Percentiles rank a stretch among this genome's conserved stretches.
Evolutionary conservation across 2,113 vertebrate genomes (phyloP).

Genomic region (Chroicocephalus ridibundus): DNA sequence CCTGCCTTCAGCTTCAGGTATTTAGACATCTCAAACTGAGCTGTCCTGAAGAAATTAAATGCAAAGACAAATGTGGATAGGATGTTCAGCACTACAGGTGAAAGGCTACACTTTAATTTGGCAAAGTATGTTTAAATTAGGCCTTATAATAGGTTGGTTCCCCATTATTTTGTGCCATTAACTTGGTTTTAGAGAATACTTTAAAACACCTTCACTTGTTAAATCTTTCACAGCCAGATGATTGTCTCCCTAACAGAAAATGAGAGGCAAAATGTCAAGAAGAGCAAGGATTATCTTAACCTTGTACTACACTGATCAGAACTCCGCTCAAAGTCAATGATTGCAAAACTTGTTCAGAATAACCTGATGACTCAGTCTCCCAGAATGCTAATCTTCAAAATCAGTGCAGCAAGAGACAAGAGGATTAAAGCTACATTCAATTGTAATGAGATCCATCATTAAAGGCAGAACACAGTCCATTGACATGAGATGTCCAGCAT

Average conservation of each 20-base stretch:
- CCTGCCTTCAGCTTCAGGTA: constrained; percentile 14
- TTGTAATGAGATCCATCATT: constrained; percentile 64
- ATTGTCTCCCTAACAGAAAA: constrained; percentile 69
- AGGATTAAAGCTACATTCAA: constrained; percentile 58
- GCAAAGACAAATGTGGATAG: constrained; percentile 68
- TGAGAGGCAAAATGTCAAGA: constrained; percentile 73
- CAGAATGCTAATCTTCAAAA: constrained; percentile 70
- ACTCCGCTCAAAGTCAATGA: constrained; percentile 64
- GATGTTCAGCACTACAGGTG: constrained; percentile 56
- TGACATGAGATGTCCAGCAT: constrained; percentile 7
- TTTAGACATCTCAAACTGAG: constrained; percentile 25
- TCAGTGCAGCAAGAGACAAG: constrained; percentile 48
- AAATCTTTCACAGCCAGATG: constrained; percentile 59
- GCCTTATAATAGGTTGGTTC: constrained; percentile 65
- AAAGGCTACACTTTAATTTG: constrained; percentile 78
- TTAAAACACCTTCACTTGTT: constrained; percentile 67
- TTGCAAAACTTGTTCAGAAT: constrained; percentile 66
- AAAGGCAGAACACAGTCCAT: constrained; percentile 41
- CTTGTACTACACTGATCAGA: constrained; percentile 65
- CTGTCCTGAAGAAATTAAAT: constrained; percentile 48
- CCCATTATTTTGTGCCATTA: constrained; percentile 81
- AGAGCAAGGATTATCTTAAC: constrained; percentile 74
- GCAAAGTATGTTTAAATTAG: constrained; percentile 78
- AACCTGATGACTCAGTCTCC: constrained; percentile 68
- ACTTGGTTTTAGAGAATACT: constrained; percentile 69